Percentiles rank a stretch among this genome's conserved stretches.
These are phyloP conservation scores for Actinia equina DNA, from an alignment of 64 coral and sea anemone species.

Conservation along the genomic window DNA sequence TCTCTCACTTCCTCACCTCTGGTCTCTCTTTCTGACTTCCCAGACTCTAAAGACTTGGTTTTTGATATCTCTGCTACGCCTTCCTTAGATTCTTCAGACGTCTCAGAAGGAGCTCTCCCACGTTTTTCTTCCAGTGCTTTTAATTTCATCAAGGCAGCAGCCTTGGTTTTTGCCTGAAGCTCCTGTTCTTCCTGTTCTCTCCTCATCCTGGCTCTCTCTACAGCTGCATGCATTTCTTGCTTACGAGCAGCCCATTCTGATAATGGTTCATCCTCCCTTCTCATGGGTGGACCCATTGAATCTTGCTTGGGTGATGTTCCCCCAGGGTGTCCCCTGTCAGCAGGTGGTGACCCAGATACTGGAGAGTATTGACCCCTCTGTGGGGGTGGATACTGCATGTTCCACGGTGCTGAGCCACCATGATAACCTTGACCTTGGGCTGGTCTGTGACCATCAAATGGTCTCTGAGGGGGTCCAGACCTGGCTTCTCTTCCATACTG, in stretches of 20 bases:
- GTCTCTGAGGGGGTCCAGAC: constrained; percentile 39
- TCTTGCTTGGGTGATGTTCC: constrained; percentile 21
- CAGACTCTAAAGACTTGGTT: constrained; percentile 25
- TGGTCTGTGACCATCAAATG: constrained; percentile 37
- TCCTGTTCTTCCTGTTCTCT: constrained; percentile 73
- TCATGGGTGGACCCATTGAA: neutral
- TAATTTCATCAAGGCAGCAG: constrained; percentile 69
- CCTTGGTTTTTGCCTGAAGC: constrained; percentile 54
- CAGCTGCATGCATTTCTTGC: constrained; percentile 79
- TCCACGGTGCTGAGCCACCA: constrained; percentile 31
- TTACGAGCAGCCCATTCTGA: neutral
- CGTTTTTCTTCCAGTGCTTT: constrained; percentile 66
- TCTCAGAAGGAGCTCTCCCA: constrained; percentile 24
- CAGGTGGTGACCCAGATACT: constrained; percentile 24
- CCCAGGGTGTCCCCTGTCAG: constrained; percentile 2
- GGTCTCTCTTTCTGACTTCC: constrained; percentile 28
- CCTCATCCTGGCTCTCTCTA: constrained; percentile 85
- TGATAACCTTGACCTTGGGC: constrained; percentile 3
- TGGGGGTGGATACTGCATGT: constrained; percentile 28
- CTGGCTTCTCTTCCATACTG: neutral
- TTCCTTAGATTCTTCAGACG: constrained; percentile 23
- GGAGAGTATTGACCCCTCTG: constrained; percentile 49
- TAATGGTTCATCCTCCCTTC: neutral
- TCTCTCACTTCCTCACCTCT: neutral
- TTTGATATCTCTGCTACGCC: neutral